Base-by-base conservation (phyloP, 2,888 invertebrate species). In the Aricia artaxerxes region DNA sequence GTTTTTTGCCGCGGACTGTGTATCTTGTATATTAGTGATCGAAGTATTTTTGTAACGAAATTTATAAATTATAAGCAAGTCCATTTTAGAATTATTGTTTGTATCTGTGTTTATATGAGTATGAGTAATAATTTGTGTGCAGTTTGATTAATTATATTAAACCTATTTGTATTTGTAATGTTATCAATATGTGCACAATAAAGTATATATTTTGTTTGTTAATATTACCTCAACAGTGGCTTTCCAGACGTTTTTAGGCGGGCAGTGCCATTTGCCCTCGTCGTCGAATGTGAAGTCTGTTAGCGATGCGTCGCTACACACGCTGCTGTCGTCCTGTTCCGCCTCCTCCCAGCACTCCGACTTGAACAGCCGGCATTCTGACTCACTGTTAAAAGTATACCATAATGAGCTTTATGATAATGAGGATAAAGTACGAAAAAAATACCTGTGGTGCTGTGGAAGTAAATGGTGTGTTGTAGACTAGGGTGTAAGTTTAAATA, bases 211-310 rank as follows among this genome's bases (percentile, higher is more conserved):
- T 24, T 24, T 24, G 24, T 24, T 24, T 24, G 24, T 24, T 24
- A 40, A 79, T n/a, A 9, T 64, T 87, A 97, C 97, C 94, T 97
- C 97, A 11, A 97, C 95, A 11, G 97, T 95, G 13, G 97, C 96
- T 85, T 97, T 97, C 97, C 98, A 98, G 72, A 98, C 96, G 73
- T 95, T 95, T 85, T 97, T 97, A 0, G 98, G 96, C 0, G 97
- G 97, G 82, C 96, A 96, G 82, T 97, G 96, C 97, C 97, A 98
- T 84, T 95, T 95, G 83, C 94, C 91, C 79, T 94, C 92, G 80
- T 95, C 94, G 78, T 91, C 93, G 61, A 89, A 87, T 2, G 94
- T 89, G 85, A 92, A 89, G 85, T 95, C 95, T 0, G 90, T 91
- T 40, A 94, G 89, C 0, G 94, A 93, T 31, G 88, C 87, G 82